Conservation (phyloP, 2,113 vertebrate species). For the Diphyllodes magnificus region DNA sequence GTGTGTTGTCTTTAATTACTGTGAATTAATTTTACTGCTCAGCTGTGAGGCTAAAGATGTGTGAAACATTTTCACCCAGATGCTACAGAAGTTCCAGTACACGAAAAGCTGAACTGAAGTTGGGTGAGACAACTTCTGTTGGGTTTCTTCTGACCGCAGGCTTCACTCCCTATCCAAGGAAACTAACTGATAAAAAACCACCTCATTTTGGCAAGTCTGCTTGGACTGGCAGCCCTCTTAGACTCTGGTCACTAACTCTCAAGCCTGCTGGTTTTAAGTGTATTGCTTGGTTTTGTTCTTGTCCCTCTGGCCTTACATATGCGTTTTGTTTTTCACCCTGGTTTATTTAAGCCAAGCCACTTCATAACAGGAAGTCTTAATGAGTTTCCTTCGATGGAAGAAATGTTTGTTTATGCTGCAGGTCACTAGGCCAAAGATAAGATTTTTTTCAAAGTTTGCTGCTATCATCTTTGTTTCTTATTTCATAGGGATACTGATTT, state of each 20-base stretch:
- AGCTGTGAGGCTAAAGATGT: not conserved
- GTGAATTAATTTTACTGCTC: not conserved
- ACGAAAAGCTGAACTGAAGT: fast-evolving
- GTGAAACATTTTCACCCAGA: not conserved
- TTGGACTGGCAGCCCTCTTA: not conserved
- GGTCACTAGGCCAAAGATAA: not conserved
- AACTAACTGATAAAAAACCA: not conserved
- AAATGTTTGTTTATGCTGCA: not conserved
- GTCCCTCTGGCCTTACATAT: not conserved
- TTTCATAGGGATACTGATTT: not conserved
- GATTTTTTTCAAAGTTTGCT: not conserved
- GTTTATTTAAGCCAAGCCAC: not conserved
- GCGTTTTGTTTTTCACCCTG: not conserved
- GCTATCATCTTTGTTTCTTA: not conserved
- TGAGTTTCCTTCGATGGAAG: not conserved
- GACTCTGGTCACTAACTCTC: not conserved
- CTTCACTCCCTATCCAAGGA: not conserved
- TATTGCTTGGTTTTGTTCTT: not conserved
- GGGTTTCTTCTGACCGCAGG: not conserved
- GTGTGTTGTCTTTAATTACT: not conserved
- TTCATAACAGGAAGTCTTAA: not conserved
- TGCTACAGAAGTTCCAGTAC: fast-evolving
- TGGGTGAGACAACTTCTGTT: not conserved
- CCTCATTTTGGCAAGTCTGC: not conserved
- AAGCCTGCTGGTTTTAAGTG: not conserved